Conservation (phyloP, 2,888 invertebrate species). For the Drosophila subquinaria region DNA sequence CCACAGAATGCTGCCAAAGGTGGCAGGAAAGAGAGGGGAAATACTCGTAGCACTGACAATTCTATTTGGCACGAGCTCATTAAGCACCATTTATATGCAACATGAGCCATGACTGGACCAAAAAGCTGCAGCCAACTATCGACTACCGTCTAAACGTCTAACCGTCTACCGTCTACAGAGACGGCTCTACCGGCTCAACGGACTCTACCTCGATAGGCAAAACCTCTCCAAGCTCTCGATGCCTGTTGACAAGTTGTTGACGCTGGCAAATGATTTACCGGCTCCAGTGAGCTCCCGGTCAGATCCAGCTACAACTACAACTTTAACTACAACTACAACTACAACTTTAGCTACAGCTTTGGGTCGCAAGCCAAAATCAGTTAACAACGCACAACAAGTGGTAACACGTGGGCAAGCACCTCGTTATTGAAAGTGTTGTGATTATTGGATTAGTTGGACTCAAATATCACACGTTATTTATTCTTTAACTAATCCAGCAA, state of each 20-base stretch:
- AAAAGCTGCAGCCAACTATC: constrained; percentile 50
- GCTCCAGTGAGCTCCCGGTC: constrained; percentile 43
- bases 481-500: background rate
- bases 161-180: constrained; percentile 9
- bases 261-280: constrained; percentile 77
- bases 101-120: constrained; percentile 78
- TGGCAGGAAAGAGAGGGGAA: constrained; percentile 1
- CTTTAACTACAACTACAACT: constrained; percentile 12
- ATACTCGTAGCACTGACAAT: constrained; percentile 63
- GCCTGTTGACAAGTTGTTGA: constrained; percentile 78
- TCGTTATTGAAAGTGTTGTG: constrained; percentile 28
- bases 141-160: constrained; percentile 20
- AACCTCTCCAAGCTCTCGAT: constrained; percentile 50
- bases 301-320: constrained; percentile 10
- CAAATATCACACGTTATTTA: constrained; percentile 12
- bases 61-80: constrained; percentile 84
- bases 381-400: constrained; percentile 64
- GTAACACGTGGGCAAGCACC: constrained; percentile 50
- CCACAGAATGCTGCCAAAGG: background rate
- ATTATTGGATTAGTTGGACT: constrained; percentile 28
- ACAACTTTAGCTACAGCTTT: constrained; percentile 24
- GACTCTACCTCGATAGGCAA: constrained; percentile 21
- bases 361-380: constrained; percentile 53
- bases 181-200: background rate
- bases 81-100: constrained; percentile 84